These are phyloP conservation scores for Mellivora capensis DNA, from an alignment of 2,113 vertebrate genomes.

Conservation along the genomic window DNA sequence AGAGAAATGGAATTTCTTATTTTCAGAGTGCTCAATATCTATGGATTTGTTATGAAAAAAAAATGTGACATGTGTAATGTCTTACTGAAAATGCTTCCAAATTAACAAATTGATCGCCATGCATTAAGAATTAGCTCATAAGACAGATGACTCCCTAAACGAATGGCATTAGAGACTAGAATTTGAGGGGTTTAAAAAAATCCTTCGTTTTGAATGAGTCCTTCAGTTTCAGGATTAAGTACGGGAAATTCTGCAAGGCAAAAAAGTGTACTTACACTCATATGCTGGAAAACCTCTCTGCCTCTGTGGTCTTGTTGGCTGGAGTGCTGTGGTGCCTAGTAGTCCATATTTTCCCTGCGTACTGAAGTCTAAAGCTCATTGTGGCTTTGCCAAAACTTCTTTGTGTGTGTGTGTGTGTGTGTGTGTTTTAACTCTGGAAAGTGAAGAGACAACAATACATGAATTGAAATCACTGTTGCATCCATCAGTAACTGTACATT, in stretches of 20 bases:
- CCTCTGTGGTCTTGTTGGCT: background rate
- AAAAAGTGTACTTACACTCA: conserved; percentile 11
- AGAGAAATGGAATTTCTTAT: conserved; percentile 10
- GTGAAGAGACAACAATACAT: background rate
- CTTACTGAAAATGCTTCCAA: background rate
- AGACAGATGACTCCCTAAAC: conserved; percentile 4
- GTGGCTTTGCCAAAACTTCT: background rate
- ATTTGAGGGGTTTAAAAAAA: background rate
- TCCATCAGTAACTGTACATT: background rate
- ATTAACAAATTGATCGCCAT: conserved; percentile 17
- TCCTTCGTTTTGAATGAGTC: background rate
- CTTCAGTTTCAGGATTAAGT: conserved; percentile 39
- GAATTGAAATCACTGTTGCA: background rate
- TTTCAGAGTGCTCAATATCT: conserved; percentile 40
- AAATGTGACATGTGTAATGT: background rate
- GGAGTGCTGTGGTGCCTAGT: background rate
- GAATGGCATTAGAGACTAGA: background rate
- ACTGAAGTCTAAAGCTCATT: background rate
- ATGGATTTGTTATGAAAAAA: conserved; percentile 14
- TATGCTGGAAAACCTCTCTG: background rate
- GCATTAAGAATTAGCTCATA: background rate
- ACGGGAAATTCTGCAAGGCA: conserved; percentile 15
- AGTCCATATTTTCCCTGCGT: background rate
- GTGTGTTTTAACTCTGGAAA: background rate
- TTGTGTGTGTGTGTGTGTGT: background rate